Evolutionary conservation across 2,888 invertebrate genomes (phyloP), one percentile per base, ranked within the genome.

Genomic region (Deroplatys truncata): DNA sequence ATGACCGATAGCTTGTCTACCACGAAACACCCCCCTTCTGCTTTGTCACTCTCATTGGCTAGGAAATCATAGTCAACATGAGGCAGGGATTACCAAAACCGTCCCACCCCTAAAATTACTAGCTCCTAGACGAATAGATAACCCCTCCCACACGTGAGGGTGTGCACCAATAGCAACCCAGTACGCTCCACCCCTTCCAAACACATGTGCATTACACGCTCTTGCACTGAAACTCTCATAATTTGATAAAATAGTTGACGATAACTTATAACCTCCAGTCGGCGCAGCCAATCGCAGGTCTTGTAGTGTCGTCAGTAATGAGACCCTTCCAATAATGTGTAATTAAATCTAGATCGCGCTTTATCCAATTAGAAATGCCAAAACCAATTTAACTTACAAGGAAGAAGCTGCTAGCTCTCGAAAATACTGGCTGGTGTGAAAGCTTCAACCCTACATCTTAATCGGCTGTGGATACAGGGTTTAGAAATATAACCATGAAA

Each of bases 191-290:
- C 87, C 25, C 86, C 25, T n/a, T 16, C 82, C 31, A 28, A 28
- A 25, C 56, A 72, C 56, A 72, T 72, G 56, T 72, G 56, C 20
- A 20, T 43, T 25, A 86, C 82, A 87, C 43, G n/a, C 87, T 83
- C 87, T 83, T n/a, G 29, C 35, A 87, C 83, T 35, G 31, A 28
- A 87, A 87, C 83, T 87, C 82, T 28, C 87, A 87, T 87, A 87
- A 87, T 87, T 87, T 87, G 43, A 87, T 87, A 82, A 87, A 87
- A 87, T 87, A 82, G 87, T 87, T 87, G 20, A 7, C 56, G 56
- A 72, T 72, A 72, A 72, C 56, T 72, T 72, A 72, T 20, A 72
- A 25, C 56, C 56, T 72, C 25, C 20, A 43, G 31, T n/a, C 31
- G 49, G 49, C 3, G 49, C 15, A 49, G 56, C 56, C 20, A 72